Base-by-base conservation (phyloP, 1,140 invertebrate genomes). In the Onthophagus taurus region DNA sequence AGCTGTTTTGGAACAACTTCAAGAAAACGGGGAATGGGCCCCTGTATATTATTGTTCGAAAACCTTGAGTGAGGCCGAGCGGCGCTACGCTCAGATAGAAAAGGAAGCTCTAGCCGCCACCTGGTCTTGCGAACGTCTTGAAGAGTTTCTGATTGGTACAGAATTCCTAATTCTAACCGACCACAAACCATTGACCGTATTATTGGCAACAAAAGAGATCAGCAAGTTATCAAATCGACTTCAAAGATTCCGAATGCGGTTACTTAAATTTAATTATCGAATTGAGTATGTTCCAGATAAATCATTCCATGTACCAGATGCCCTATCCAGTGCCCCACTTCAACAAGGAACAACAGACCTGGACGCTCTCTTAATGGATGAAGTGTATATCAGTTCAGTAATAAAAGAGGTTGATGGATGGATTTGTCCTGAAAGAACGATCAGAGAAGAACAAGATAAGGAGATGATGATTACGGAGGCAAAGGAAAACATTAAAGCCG, bases 51-150 rank as follows among this genome's bases (percentile, higher is more conserved):
- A 63, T 61, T 58, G 58, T 5, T 65, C 58, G 4, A 49, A 56
- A 34, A 47, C 51, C 4, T 44, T 71, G 1, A 60, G 48, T 6
- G 7, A 47, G n/a, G 47, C 54, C 4, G 59, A 70, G 49, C 44
- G 53, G 43, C 51, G 52, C n/a, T 71, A 70, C 46, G 51, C 58
- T 9, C 60, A 66, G 39, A 67, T 68, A 7, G 65, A 71, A 42
- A 67, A 64, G 42, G 67, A 71, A 52, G 60, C 60, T 20, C 42
- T 75, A n/a, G 42, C 42, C 5, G 14, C 33, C 21, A 43, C 49
- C 20, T 61, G 49, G 48, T 52, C 49, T 11, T 52, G 42, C 35
- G 47, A 60, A 39, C 53, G 54, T 42, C 72, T 68, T 58, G 36
- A 50, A 44, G 51, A 60, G 26, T 63, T 43, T 46, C 33, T 63